These are phyloP conservation scores for Allenopithecus nigroviridis DNA, from an alignment of 2,797 vertebrate species.

Conservation along the genomic window DNA sequence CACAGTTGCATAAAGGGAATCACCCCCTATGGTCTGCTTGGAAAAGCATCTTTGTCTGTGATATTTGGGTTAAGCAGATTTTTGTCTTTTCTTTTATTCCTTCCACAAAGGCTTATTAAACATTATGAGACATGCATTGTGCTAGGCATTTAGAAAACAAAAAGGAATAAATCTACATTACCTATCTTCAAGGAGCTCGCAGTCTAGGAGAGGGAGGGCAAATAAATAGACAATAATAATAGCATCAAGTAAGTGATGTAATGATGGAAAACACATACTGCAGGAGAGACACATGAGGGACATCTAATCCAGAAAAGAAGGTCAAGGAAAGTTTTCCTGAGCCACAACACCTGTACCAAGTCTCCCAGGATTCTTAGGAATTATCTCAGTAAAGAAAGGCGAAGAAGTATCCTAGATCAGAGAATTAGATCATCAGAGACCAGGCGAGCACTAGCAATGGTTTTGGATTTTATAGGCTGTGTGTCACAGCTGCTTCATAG, in stretches of 20 bases:
- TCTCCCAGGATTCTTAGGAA: neutral
- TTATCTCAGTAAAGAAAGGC: neutral
- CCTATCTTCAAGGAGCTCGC: neutral
- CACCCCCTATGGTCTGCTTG: neutral
- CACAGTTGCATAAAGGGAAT: neutral
- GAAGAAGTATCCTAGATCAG: neutral
- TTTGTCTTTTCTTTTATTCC: constrained; percentile 12
- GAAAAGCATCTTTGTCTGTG: neutral
- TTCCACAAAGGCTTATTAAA: neutral
- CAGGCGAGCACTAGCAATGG: neutral
- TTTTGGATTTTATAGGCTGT: neutral
- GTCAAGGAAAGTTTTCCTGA: neutral
- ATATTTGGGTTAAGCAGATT: constrained; percentile 16
- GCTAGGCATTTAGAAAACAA: neutral
- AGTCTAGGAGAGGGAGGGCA: neutral
- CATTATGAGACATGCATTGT: neutral
- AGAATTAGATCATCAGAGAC: neutral
- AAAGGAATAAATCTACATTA: neutral
- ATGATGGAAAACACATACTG: neutral
- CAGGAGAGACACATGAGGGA: too few relatives aligned
- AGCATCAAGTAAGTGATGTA: neutral
- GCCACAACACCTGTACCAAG: neutral
- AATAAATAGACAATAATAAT: neutral
- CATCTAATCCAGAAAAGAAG: neutral
- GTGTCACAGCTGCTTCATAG: neutral